Evolutionary conservation across 2,888 invertebrate genomes (phyloP).

Genomic region (Agrochola lota): DNA sequence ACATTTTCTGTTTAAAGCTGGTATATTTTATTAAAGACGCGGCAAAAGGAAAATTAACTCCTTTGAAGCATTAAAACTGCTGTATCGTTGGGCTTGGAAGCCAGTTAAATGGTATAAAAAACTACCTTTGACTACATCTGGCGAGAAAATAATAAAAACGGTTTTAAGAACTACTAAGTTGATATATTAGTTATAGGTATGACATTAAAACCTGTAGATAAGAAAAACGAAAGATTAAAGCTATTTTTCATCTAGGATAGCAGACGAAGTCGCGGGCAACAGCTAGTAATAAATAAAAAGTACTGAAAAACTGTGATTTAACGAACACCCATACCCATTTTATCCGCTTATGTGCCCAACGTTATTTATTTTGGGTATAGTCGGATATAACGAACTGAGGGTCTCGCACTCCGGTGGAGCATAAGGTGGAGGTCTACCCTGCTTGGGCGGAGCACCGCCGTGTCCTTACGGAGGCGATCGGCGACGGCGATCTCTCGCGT

Average conservation of each 20-base stretch:
- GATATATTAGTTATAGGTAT: not conserved
- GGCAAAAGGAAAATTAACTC: conserved; percentile 39
- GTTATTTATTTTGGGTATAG: too few relatives aligned
- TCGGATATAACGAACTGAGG: too few relatives aligned
- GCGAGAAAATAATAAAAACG: conserved; percentile 22
- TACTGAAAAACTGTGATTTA: not conserved
- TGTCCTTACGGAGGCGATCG: too few relatives aligned
- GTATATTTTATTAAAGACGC: conserved; percentile 33
- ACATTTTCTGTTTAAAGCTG: conserved; percentile 34
- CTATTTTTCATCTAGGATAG: not conserved
- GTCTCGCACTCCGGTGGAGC: too few relatives aligned
- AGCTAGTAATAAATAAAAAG: not conserved
- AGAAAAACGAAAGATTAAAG: not conserved
- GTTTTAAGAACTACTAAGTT: not conserved
- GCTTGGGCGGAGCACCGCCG: too few relatives aligned
- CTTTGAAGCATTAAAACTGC: conserved; percentile 52
- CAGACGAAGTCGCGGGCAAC: not conserved
- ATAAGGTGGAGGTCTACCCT: too few relatives aligned
- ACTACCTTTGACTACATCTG: conserved; percentile 41
- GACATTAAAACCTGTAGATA: not conserved
- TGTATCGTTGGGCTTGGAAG: conserved; percentile 26
- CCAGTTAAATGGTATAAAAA: conserved; percentile 25
- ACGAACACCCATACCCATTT: too few relatives aligned
- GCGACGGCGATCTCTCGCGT: too few relatives aligned
- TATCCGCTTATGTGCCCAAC: too few relatives aligned